Conservation (phyloP, 2,797 vertebrate species). For the Glyptemys insculpta region DNA sequence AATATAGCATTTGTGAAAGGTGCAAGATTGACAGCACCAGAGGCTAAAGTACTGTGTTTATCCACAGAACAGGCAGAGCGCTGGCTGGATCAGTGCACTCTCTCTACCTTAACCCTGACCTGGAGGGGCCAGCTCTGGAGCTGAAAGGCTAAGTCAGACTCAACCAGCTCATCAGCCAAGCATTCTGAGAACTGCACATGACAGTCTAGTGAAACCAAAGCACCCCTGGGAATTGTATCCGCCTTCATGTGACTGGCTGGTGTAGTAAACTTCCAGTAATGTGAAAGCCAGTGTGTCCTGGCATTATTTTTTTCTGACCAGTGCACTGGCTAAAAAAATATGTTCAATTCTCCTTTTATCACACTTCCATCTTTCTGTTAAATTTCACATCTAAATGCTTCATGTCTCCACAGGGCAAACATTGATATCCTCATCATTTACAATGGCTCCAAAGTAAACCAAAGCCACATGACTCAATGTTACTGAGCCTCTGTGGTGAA, state of each 20-base stretch:
- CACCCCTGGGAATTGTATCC: not conserved
- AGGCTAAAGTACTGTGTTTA: not conserved
- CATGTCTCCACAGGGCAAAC: not conserved
- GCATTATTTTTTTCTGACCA: rapidly evolving
- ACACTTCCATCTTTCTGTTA: slow-evolving; percentile 55
- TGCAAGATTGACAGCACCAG: not conserved
- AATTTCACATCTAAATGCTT: slow-evolving; percentile 60
- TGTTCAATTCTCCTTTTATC: not conserved
- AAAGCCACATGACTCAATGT: slow-evolving; percentile 19
- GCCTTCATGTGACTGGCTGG: not conserved
- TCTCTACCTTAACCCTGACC: rapidly evolving
- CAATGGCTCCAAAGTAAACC: slow-evolving; percentile 40
- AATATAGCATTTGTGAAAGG: not conserved
- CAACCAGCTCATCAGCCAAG: not conserved
- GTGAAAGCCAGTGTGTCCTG: not conserved
- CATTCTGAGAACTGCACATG: not conserved
- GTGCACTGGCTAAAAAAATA: not conserved
- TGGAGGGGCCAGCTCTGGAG: not conserved
- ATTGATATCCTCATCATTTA: not conserved
- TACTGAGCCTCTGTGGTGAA: slow-evolving; percentile 25
- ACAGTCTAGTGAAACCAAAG: not conserved
- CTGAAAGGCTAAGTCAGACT: not conserved
- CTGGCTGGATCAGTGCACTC: not conserved
- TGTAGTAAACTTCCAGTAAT: not conserved
- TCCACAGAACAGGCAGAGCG: not conserved